Conservation (phyloP, 2,797 vertebrate genomes). For the Lateolabrax maculatus region DNA sequence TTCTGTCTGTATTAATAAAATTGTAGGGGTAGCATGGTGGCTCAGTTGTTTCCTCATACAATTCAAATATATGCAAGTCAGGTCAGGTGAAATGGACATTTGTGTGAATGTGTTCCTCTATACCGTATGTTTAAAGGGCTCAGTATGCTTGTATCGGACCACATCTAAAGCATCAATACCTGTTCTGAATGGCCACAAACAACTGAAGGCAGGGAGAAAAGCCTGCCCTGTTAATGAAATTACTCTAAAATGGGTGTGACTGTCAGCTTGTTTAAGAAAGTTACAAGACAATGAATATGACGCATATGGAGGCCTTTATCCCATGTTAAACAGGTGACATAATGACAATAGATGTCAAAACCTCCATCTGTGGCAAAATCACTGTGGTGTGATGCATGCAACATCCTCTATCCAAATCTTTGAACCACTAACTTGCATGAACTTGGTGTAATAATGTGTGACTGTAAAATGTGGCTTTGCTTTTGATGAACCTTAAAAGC, state of each 20-base stretch:
- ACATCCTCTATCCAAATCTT: background rate
- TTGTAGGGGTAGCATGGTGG: background rate
- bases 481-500: background rate
- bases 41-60: background rate
- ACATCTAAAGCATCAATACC: background rate
- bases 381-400: background rate
- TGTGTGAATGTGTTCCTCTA: background rate
- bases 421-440: background rate
- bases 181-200: no score
- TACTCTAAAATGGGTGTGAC: background rate
- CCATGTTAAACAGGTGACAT: background rate
- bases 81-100: background rate
- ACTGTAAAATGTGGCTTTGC: background rate
- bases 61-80: background rate
- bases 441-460: background rate
- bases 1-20: background rate
- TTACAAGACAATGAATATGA: background rate
- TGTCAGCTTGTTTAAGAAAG: background rate
- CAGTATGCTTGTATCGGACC: background rate
- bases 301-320: background rate
- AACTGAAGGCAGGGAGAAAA: no score
- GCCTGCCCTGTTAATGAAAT: background rate
- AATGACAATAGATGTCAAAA: background rate
- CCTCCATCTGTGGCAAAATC: background rate
- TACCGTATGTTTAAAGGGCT: background rate